phyloP scores from a whole-genome alignment of 2,113 vertebrate species.

The Barnardius zonarius region DNA sequence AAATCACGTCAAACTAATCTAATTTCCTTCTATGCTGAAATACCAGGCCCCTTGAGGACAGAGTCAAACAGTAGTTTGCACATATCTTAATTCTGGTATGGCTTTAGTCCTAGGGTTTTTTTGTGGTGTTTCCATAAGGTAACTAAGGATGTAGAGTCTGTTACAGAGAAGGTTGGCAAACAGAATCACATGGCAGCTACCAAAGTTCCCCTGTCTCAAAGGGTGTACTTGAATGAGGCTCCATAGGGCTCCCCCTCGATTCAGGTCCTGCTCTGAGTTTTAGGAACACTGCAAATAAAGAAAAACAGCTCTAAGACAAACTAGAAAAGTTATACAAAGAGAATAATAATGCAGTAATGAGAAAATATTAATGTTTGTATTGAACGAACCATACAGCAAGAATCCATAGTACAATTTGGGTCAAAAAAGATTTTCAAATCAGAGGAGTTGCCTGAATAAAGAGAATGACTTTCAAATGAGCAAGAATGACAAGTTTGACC shows the following conservation, averaged over 20 bases:
- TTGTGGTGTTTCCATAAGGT: background rate
- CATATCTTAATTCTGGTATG: background rate
- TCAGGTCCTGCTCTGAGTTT: background rate
- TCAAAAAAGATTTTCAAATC: background rate
- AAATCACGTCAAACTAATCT: background rate
- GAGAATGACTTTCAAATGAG: background rate
- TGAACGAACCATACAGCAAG: background rate
- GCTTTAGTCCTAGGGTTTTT: background rate
- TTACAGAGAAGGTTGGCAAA: background rate
- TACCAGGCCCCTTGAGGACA: background rate
- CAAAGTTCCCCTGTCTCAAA: background rate
- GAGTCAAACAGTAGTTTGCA: background rate
- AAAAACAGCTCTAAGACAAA: background rate
- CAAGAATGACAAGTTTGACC: background rate
- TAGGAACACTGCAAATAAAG: background rate
- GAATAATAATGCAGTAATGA: background rate
- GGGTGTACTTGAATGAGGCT: background rate
- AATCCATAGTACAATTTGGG: background rate
- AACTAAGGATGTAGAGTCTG: background rate
- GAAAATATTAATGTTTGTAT: background rate
- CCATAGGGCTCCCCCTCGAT: background rate
- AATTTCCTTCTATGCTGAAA: constrained; percentile 6
- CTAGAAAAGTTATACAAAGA: background rate
- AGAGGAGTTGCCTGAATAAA: background rate
- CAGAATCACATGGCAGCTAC: background rate